Base-by-base conservation (phyloP, 2,888 invertebrate species). In the Ethmia dodecea region DNA sequence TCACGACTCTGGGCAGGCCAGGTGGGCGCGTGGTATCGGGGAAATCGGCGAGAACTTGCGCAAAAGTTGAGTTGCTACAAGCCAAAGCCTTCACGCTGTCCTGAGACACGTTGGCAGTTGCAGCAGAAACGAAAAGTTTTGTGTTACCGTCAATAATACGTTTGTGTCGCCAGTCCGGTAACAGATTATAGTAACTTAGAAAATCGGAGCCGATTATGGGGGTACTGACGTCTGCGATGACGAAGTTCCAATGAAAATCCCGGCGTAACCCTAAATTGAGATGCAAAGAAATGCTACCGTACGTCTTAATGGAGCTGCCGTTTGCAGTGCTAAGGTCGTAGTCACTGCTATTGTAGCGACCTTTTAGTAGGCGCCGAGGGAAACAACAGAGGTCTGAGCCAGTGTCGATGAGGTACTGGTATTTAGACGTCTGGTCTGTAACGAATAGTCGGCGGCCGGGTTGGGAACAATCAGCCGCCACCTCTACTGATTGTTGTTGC, bases 371-470 rank as follows among this genome's bases (percentile, higher is more conserved):
- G 11, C 24, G 10, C 4, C 11, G 24, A 0, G 41, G 39, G 24
- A 12, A 47, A 12, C 42, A 47, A 13, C 42, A 45, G 2, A 47
- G 12, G 13, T 44, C 42, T 1, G 45, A 45, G 1, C 45, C 45
- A 1, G 47, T 45, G 22, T 47, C 45, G 5, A 47, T 35, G 0
- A 42, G 13, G 18, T 37, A 42, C 3, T 16, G 28, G 2, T 12
- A 25, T 14, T 35, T 35, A 4, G 33, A 24, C 0, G 2, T 3
- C n/a, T 11, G 20, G 34, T 41, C 39, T 1, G 16, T 34, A 1
- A 39, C 20, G 32, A 37, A 42, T 5, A 42, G 26, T n/a, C 36
- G 40, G 35, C 38, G 33, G 14, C 32, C 9, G 1, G 22, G 3
- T n/a, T 4, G 9, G 3, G 12, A 13, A 28, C 38, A 44, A 18